These are phyloP conservation scores for Parazoanthus swiftii DNA, from an alignment of 92 coral and sea anemone species.

Conservation along the genomic window DNA sequence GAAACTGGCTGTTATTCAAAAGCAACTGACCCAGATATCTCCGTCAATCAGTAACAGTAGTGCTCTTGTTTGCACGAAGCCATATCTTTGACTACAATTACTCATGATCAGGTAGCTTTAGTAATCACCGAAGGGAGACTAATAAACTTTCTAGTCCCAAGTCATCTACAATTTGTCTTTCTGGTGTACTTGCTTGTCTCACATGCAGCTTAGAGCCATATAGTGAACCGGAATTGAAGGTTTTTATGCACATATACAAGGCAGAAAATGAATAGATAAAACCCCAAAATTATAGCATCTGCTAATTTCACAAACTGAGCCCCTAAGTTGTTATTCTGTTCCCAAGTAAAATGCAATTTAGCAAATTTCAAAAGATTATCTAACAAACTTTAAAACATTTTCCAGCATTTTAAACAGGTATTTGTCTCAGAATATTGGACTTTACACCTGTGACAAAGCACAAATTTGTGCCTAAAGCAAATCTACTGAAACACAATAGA, in stretches of 20 bases:
- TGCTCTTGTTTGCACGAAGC: neutral
- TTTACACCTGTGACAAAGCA: slow-evolving; percentile 18
- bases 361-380: neutral
- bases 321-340: neutral
- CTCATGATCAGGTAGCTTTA: neutral
- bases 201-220: neutral
- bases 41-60: neutral
- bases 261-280: neutral
- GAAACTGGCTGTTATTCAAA: neutral
- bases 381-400: neutral
- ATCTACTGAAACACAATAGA: neutral
- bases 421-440: slow-evolving; percentile 35
- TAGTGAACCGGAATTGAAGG: neutral
- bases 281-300: neutral
- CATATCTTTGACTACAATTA: neutral
- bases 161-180: neutral
- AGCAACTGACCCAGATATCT: neutral
- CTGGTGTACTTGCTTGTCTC: neutral
- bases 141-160: neutral
- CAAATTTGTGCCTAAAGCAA: slow-evolving; percentile 27
- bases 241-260: too few species aligned
- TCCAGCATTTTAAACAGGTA: neutral
- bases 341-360: neutral
- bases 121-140: neutral
- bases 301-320: neutral